These are phyloP conservation scores for Actinia tenebrosa DNA, from an alignment of 64 coral and sea anemone genomes.

Conservation along the genomic window DNA sequence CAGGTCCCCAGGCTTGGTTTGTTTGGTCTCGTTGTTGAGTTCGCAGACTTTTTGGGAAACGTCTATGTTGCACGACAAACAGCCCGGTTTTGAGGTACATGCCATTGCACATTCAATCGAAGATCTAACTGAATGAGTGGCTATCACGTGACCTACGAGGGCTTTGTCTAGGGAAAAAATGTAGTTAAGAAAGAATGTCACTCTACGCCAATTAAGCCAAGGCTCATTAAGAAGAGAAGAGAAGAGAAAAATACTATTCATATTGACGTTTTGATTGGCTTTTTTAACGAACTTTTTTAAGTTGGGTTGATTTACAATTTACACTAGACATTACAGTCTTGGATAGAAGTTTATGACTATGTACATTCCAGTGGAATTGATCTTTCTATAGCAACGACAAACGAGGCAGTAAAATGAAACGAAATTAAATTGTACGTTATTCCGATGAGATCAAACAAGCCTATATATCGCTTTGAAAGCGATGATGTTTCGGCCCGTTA, in stretches of 20 bases:
- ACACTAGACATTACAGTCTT: no score
- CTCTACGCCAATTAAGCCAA: no score
- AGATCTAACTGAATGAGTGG: neutral
- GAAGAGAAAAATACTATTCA: neutral
- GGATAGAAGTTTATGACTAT: no score
- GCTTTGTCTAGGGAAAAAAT: neutral
- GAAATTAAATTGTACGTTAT: no score
- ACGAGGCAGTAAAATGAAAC: neutral
- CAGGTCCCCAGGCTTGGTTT: conserved; percentile 7
- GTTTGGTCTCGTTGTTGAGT: neutral
- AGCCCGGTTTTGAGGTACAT: neutral
- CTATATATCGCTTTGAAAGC: no score
- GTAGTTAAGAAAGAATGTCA: neutral
- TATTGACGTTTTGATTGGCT: no score
- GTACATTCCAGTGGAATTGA: no score
- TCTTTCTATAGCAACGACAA: neutral
- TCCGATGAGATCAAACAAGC: no score
- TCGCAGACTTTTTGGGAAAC: neutral
- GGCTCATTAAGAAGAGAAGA: neutral
- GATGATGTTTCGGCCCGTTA: no score
- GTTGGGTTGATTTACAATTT: no score
- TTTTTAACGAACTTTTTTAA: no score
- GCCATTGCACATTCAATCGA: neutral
- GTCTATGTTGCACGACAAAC: neutral
- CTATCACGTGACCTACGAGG: neutral